Base-by-base conservation (phyloP, 2,797 vertebrate genomes). In the Pipistrellus kuhlii region DNA sequence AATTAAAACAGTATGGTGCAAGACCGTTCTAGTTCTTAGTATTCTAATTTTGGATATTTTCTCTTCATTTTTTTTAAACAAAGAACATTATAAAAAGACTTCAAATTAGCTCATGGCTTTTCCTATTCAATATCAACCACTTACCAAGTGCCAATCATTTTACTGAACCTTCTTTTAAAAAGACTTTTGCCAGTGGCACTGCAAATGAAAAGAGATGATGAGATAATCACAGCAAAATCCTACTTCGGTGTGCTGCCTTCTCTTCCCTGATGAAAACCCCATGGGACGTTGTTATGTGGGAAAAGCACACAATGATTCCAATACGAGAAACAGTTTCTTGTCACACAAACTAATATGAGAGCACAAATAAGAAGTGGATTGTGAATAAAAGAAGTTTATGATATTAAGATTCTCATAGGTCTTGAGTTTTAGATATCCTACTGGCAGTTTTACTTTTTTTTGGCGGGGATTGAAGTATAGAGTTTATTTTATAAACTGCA, bases 61-160 rank as follows among this genome's bases (percentile, higher is more conserved):
- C 85, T 95, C 85, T 76, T 78, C 95, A 57, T 77, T 32, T 27
- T 27, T 95, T 95, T 93, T 35, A 96, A 97, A 95, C 55, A 76
- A 94, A 94, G 87, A 95, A 95, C 80, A 88, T 66, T 94, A 62
- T 71, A 97, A 82, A 97, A 94, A 96, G 78, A 78, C 91, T 97
- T 91, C 96, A 97, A 97, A 96, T 95, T 94, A 97, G 95, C 91
- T 93, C 35, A 71, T 95, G 82, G 88, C 94, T 96, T 95, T 97
- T 96, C 64, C 89, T 97, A 95, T 85, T 96, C 78, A 68, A 83
- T 94, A 96, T 95, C 93, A 95, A 44, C 81, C 91, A 93, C 92
- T 97, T 97, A 81, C 81, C 38, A 5, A 85, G 48, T 97, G 94
- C 46, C 95, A 96, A 94, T 88, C 85, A 96, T 90, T 96, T 96